phyloP scores from a whole-genome alignment of 2,888 invertebrate species.

The Psylliodes chrysocephalus region DNA sequence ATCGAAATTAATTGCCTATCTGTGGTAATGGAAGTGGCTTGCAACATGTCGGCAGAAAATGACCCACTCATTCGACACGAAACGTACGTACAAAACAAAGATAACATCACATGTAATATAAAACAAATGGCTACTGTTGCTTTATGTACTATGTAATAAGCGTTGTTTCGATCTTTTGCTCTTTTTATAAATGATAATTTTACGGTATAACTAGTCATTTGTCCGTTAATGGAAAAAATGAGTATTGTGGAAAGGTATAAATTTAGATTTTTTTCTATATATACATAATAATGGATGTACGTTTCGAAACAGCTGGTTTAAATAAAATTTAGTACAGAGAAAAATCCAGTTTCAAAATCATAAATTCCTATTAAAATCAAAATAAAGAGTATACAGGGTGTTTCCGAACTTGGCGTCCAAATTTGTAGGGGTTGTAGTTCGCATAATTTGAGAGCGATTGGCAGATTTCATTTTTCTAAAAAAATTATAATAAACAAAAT shows the following conservation, averaged over 20 bases:
- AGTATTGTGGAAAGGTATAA: not conserved
- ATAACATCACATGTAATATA: not conserved
- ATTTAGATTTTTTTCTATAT: not conserved
- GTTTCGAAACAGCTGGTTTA: no score
- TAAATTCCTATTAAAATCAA: no score
- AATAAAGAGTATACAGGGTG: no score
- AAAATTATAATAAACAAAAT: no score
- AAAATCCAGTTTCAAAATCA: no score
- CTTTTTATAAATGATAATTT: not conserved
- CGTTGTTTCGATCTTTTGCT: not conserved
- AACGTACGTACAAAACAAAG: not conserved
- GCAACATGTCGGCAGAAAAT: not conserved
- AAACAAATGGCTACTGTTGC: not conserved
- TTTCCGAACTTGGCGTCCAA: no score
- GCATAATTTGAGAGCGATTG: no score
- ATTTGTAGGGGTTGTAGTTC: no score
- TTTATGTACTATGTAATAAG: not conserved
- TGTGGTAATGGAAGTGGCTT: not conserved
- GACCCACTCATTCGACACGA: not conserved
- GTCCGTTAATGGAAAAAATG: not conserved
- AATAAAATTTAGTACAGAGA: no score
- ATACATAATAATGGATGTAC: not conserved
- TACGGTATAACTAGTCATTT: not conserved
- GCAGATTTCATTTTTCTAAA: no score
- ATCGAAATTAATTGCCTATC: not conserved